Conservation (phyloP, 2,113 vertebrate genomes). For the Turnix velox region DNA sequence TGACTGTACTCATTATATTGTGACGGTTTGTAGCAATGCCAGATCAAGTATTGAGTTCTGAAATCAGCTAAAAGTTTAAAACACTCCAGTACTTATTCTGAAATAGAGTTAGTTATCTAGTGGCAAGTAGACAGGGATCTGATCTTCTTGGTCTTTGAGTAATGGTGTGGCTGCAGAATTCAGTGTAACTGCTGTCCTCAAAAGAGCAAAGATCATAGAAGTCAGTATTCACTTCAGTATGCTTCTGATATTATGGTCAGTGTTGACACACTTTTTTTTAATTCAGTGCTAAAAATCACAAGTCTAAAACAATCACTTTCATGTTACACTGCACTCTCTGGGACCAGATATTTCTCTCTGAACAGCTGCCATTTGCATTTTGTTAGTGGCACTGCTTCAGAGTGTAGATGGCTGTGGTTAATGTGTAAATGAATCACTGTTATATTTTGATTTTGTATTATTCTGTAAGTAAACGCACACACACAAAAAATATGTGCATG, state of each 20-base stretch:
- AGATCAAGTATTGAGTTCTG: neutral
- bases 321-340: neutral
- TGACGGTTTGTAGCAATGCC: neutral
- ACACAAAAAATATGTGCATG: neutral
- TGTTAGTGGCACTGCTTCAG: neutral
- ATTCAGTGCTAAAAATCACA: neutral
- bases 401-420: neutral
- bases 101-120: neutral
- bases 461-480: neutral
- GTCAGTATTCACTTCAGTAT: neutral
- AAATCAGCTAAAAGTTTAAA: neutral
- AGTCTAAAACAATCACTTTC: neutral
- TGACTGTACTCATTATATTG: neutral
- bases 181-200: neutral
- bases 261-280: neutral
- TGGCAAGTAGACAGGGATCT: neutral
- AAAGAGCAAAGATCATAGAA: neutral
- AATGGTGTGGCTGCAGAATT: neutral
- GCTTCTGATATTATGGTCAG: neutral
- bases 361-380: neutral
- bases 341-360: neutral
- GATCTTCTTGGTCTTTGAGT: neutral
- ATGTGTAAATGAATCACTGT: neutral
- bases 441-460: neutral
- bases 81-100: neutral